Percentiles rank a stretch among this genome's conserved stretches.
These are phyloP conservation scores for Agonopterix alstromeriana DNA, from an alignment of 2,888 invertebrate genomes.

Conservation along the genomic window DNA sequence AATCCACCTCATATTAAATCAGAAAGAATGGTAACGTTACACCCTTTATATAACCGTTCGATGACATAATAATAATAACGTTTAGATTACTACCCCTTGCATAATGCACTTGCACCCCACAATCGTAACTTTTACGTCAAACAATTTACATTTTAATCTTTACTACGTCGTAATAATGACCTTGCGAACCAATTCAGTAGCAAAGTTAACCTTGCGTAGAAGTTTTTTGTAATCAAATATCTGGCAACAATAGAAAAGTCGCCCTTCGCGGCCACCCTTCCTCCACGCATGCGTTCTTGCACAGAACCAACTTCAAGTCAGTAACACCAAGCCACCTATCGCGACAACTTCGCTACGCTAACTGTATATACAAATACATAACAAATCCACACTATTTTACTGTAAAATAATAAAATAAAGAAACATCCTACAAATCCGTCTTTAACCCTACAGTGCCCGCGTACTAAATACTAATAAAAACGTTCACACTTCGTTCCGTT, in stretches of 20 bases:
- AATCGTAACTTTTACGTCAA: slow-evolving; percentile 3
- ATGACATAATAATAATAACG: slow-evolving; percentile 46
- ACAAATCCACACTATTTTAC: slow-evolving; percentile 55
- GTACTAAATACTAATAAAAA: slow-evolving; percentile 9
- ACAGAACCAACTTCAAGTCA: slow-evolving; percentile 48
- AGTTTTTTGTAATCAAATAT: slow-evolving; percentile 39
- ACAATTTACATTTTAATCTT: slow-evolving; percentile 35
- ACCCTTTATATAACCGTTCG: too few relatives aligned
- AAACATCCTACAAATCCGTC: slow-evolving; percentile 63
- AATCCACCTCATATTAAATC: too few relatives aligned
- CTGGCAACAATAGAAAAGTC: slow-evolving; percentile 61
- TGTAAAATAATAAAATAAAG: slow-evolving; percentile 42
- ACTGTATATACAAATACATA: slow-evolving; percentile 61
- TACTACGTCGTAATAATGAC: slow-evolving; percentile 16
- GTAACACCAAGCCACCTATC: slow-evolving; percentile 54
- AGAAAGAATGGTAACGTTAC: too few relatives aligned
- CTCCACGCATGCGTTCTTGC: slow-evolving; percentile 55
- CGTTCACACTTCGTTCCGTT: slow-evolving; percentile 15
- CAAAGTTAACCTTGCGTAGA: slow-evolving; percentile 3
- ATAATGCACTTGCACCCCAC: slow-evolving; percentile 13
- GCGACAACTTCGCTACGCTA: slow-evolving; percentile 60
- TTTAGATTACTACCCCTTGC: slow-evolving; percentile 20
- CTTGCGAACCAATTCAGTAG: neutral
- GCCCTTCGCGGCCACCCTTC: slow-evolving; percentile 53
- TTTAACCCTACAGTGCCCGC: slow-evolving; percentile 21